Percentiles rank a stretch among this genome's conserved stretches.
Evolutionary conservation across 2,113 vertebrate genomes (phyloP).

Genomic region (Amblyopsis rosae): DNA sequence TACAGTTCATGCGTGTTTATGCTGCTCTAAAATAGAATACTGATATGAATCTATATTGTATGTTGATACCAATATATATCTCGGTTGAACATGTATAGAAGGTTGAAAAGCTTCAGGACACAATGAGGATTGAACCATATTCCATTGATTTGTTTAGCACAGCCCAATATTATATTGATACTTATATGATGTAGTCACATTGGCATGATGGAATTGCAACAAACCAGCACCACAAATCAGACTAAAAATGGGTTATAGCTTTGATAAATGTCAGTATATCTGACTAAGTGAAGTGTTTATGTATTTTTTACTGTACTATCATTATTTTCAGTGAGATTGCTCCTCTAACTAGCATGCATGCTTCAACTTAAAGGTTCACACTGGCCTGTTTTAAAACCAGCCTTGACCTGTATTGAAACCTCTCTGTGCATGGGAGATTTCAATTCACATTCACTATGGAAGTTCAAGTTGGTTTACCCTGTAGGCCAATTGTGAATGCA

Average conservation of each 20-base stretch:
- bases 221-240: slow-evolving; percentile 20
- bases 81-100: slow-evolving; percentile 32
- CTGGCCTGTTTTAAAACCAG: slow-evolving; percentile 70
- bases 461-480: slow-evolving; percentile 46
- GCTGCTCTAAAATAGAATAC: slow-evolving; percentile 57
- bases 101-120: slow-evolving; percentile 25
- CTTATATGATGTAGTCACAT: slow-evolving; percentile 1
- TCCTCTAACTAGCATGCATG: slow-evolving; percentile 54
- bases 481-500: slow-evolving; percentile 41
- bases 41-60: slow-evolving; percentile 46
- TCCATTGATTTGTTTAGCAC: slow-evolving; percentile 35
- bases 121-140: slow-evolving; percentile 26
- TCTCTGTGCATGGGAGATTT: slow-evolving; percentile 80
- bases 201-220: slow-evolving; percentile 6
- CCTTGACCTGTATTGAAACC: slow-evolving; percentile 71
- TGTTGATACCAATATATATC: slow-evolving; percentile 52
- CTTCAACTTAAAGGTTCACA: slow-evolving; percentile 48
- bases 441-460: slow-evolving; percentile 64
- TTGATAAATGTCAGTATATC: slow-evolving; percentile 1
- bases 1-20: slow-evolving; percentile 52
- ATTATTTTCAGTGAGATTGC: slow-evolving; percentile 27
- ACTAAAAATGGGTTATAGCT: neutral
- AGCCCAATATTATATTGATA: slow-evolving; percentile 2
- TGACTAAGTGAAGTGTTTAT: neutral
- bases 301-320: slow-evolving; percentile 8